Base-by-base conservation (phyloP, 2,113 vertebrate species). In the Chloroceryle aenea region DNA sequence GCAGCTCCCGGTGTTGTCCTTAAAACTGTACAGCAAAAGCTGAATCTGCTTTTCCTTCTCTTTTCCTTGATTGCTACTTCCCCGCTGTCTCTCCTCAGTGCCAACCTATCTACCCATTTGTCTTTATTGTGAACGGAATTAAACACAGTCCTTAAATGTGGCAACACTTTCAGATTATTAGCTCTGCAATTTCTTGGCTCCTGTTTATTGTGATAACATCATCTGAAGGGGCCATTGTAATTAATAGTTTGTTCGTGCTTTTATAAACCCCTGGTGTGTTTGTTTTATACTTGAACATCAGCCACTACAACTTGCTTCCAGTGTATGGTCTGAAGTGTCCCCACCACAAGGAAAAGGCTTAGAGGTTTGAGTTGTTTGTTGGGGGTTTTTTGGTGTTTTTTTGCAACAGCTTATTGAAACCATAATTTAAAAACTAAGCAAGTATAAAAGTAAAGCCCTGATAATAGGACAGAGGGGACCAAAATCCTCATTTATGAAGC, bases 381-480 rank as follows among this genome's bases (percentile, higher is more conserved):
- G 38, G 38, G 38, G 12, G 10, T 40, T 45, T 63, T 61, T 32
- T 20, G 45, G 23, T 40, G 26, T 78, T 50, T 72, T 92, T 72
- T 58, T 58, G 36, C 18, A 73, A 74, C 79, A 90, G 68, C 52
- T 88, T 90, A 94, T 93, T 92, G 89, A 87, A 89, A 42, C 93
- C 52, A 59, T 68, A 56, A 66, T 56, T 84, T 64, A 66, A 76
- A 50, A 66, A 7, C 52, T 50, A 66, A 62, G 55, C 47, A 63
- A 62, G 20, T 34, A 27, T n/a, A 59, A 27, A 58, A 47, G 19
- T 27, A 71, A 78, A 94, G 48, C 42, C 69, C 23, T 85, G 63
- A 58, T 73, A 29, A 6, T 62, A 20, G n/a, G 72, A 34, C 30
- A 48, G 74, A 88, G 34, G 34, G 27, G 40, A 64, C 26, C 38